A percentile compares a stretch with the other conserved stretches of the same genome.
These are phyloP conservation scores for Epinotia bilunana DNA, from an alignment of 2,888 invertebrate species.

Conservation along the genomic window DNA sequence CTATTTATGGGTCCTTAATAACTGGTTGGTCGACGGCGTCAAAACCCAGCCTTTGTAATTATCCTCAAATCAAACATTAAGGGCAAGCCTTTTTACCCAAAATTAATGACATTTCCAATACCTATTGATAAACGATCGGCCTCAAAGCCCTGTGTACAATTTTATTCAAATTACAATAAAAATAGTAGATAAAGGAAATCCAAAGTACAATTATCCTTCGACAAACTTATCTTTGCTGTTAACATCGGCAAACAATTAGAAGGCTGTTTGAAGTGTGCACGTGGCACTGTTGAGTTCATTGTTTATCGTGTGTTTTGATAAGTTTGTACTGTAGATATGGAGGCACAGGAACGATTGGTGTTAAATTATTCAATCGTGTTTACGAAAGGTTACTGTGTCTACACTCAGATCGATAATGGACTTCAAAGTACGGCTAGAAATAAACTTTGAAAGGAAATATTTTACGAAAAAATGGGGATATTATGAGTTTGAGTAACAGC, in stretches of 20 bases:
- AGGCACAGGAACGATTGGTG: constrained; percentile 26
- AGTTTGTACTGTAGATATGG: constrained; percentile 9
- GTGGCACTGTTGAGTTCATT: neutral
- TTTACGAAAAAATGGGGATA: neutral
- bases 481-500: too few relatives aligned
- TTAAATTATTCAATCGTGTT: constrained; percentile 51
- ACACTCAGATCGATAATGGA: constrained; percentile 44
- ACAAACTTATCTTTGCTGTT: constrained; percentile 10
- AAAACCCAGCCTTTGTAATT: neutral
- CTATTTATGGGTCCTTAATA: neutral
- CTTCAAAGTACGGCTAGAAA: neutral
- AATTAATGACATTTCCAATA: constrained; percentile 16
- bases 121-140: constrained; percentile 8
- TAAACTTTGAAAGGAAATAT: neutral
- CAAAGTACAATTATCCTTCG: constrained; percentile 19
- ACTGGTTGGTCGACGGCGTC: neutral
- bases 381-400: constrained; percentile 51
- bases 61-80: constrained; percentile 4
- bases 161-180: constrained; percentile 32
- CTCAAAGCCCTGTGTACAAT: constrained; percentile 17
- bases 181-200: constrained; percentile 21
- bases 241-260: neutral
- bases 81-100: neutral
- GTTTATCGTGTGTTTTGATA: constrained; percentile 1
- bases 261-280: neutral